Evolutionary conservation across 1,140 invertebrate genomes (phyloP).

Genomic region (Micrasema minimum): DNA sequence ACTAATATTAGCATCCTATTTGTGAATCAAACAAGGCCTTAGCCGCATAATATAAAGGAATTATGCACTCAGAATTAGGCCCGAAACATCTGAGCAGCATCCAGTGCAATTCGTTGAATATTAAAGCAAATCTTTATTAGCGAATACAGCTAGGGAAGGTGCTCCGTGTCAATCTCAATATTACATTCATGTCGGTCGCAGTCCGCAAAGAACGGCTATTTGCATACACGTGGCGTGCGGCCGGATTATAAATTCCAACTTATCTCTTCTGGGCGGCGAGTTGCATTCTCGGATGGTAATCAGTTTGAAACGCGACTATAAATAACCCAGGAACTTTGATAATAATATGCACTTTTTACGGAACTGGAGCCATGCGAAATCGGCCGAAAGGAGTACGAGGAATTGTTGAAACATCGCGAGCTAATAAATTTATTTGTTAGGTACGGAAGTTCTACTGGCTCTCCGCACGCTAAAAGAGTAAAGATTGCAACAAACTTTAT

Average conservation of each 20-base stretch:
- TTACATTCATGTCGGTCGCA: conserved; percentile 3
- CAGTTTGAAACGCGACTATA: conserved; percentile 40
- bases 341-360: conserved; percentile 27
- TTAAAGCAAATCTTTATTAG: too few species aligned
- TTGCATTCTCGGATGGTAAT: conserved; percentile 48
- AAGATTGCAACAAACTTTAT: background rate
- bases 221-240: conserved; percentile 47
- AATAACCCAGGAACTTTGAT: conserved; percentile 22
- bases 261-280: conserved; percentile 39
- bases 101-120: too few species aligned
- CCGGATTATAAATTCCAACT: conserved; percentile 47
- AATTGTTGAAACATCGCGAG: conserved; percentile 19
- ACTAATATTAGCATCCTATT: too few species aligned
- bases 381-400: conserved; percentile 9
- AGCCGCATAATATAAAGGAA: too few species aligned
- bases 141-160: too few species aligned
- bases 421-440: conserved; percentile 15
- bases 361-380: conserved; percentile 10
- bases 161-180: conserved; percentile 26
- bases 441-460: conserved; percentile 6
- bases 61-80: too few species aligned
- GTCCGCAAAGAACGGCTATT: conserved; percentile 35
- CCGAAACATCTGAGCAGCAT: too few species aligned
- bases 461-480: background rate
- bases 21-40: too few species aligned